These are phyloP conservation scores for Malthinus seriepunctatus DNA, from an alignment of 2,888 invertebrate species.

Conservation along the genomic window DNA sequence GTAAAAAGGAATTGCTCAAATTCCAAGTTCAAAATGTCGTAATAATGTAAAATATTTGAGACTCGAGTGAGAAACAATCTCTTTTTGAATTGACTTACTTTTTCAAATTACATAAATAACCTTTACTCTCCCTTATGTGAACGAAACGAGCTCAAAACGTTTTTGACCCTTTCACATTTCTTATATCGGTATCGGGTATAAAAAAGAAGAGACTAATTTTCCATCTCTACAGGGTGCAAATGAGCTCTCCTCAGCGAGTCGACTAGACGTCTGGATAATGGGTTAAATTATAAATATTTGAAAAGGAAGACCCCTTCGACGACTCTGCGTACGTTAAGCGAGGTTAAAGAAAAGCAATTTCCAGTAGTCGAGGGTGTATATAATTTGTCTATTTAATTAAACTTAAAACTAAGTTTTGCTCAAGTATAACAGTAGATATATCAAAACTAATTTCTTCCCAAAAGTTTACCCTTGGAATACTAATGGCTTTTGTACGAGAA, in stretches of 20 bases:
- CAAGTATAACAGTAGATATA: conserved; percentile 13
- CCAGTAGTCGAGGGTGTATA: background rate
- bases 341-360: too few species aligned
- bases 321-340: too few species aligned
- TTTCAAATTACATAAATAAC: too few species aligned
- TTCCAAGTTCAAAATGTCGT: too few species aligned
- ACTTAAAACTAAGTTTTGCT: conserved; percentile 13
- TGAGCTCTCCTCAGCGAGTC: background rate
- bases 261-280: background rate
- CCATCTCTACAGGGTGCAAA: conserved; percentile 1
- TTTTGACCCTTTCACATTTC: too few species aligned
- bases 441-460: conserved; percentile 36
- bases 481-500: conserved; percentile 30
- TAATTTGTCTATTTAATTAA: conserved; percentile 12
- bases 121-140: too few species aligned
- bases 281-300: background rate
- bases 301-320: background rate
- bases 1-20: too few species aligned
- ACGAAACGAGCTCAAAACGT: too few species aligned
- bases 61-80: too few species aligned
- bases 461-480: conserved; percentile 29
- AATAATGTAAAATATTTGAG: too few species aligned
- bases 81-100: too few species aligned
- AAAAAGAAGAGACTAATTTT: background rate
- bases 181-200: too few species aligned